Conservation (phyloP, 2,797 vertebrate genomes). For the Propithecus perrieri region DNA sequence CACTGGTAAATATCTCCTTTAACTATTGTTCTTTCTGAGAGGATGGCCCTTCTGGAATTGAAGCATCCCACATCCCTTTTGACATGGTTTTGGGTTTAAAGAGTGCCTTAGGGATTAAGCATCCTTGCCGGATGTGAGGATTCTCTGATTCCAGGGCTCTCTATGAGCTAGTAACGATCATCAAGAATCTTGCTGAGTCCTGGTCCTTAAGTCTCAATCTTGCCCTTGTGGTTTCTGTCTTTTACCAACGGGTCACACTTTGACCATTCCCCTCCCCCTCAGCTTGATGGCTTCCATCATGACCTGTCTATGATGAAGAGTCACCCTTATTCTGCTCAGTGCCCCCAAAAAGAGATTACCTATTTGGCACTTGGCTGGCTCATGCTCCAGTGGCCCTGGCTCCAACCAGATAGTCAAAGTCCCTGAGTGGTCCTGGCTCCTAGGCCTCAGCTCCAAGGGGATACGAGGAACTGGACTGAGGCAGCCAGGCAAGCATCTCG, state of each 20-base stretch:
- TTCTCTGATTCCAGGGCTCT: not conserved
- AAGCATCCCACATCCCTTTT: not conserved
- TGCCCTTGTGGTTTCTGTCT: not conserved
- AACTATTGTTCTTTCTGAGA: constrained; percentile 21
- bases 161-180: not conserved
- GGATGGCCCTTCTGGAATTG: not conserved
- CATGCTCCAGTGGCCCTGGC: not conserved
- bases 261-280: not conserved
- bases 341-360: not conserved
- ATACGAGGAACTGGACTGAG: not conserved
- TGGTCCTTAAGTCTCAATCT: not conserved
- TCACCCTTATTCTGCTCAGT: not conserved
- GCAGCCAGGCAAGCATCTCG: not conserved
- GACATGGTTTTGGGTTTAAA: not conserved
- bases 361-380: not conserved
- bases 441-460: not conserved
- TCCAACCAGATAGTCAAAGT: not conserved
- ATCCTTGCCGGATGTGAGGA: not conserved
- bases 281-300: not conserved
- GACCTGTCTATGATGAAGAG: not conserved
- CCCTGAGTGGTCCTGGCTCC: not conserved
- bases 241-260: constrained; percentile 18
- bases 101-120: not conserved
- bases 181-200: not conserved
- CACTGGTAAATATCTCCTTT: not conserved